Conservation (phyloP, 2,113 vertebrate species). For the Chloropsis cyanopogon region DNA sequence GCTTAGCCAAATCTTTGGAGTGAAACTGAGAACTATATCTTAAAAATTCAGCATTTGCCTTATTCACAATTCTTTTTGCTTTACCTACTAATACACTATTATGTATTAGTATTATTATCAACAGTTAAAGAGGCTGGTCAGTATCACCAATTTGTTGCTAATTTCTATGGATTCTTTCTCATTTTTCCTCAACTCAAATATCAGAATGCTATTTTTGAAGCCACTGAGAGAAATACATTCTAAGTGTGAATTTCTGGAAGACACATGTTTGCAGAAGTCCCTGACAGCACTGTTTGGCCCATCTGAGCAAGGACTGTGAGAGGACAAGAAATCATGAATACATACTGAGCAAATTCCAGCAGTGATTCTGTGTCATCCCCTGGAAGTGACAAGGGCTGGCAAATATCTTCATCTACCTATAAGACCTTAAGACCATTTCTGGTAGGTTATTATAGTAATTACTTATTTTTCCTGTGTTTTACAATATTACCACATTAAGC, state of each 20-base stretch:
- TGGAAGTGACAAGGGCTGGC: neutral
- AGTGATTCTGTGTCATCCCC: neutral
- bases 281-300: neutral
- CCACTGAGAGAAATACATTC: neutral
- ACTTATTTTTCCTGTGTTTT: neutral
- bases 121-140: neutral
- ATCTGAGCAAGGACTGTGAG: neutral
- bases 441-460: neutral
- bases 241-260: neutral
- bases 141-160: neutral
- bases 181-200: neutral
- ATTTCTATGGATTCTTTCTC: neutral
- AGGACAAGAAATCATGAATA: conserved; percentile 34
- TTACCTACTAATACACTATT: neutral
- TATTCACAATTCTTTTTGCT: neutral
- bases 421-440: neutral
- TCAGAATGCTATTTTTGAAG: neutral
- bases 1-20: neutral
- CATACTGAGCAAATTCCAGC: neutral
- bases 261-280: neutral
- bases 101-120: neutral
- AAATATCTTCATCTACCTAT: neutral
- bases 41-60: neutral
- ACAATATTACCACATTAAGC: neutral
- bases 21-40: neutral